Base-by-base conservation (phyloP, 2,113 vertebrate species). In the Sphyrna mokarran region DNA sequence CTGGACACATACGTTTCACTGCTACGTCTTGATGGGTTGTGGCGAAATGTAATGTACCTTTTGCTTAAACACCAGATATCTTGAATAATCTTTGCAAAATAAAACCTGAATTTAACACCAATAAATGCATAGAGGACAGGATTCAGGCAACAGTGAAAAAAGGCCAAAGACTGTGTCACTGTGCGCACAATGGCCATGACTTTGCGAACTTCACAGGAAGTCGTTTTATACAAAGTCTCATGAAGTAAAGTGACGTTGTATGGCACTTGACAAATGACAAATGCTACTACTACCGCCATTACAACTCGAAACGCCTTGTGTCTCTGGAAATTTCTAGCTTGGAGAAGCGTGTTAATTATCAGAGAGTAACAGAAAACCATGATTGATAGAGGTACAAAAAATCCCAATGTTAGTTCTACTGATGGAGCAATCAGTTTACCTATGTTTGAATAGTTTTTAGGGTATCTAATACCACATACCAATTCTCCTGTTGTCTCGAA, bases 61-160 rank as follows among this genome's bases (percentile, higher is more conserved):
- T 98, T 97, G 0, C 97, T 97, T 86, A 97, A 89, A 69, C 98
- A 98, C 97, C 98, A 98, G 29, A 98, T 23, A 68, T 98, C 98
- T 96, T 96, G 97, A 95, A 98, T 85, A 95, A 99, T 97, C 97
- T 97, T 98, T 89, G 97, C 96, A 96, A 99, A 99, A 96, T 99
- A 98, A 97, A 96, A 98, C 95, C 99, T 97, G 96, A 99, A 99
- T 96, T 98, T 98, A 54, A 98, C 98, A 0, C 98, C 98, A 0
- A 99, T 96, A 18, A 99, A 99, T 0, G 98, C 99, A 0, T 99
- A 99, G 33, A 99, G 98, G 89, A 99, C 96, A 0, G 99, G 99
- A 97, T 99, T 99, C 85, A 99, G 97, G 37, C 99, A 99, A 96
- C 98, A 98, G 96, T 98, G 99, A 96, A 99, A 97, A 96, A 99